Base-by-base conservation (phyloP, 1,140 invertebrate genomes). In the Solenopsis invicta region DNA sequence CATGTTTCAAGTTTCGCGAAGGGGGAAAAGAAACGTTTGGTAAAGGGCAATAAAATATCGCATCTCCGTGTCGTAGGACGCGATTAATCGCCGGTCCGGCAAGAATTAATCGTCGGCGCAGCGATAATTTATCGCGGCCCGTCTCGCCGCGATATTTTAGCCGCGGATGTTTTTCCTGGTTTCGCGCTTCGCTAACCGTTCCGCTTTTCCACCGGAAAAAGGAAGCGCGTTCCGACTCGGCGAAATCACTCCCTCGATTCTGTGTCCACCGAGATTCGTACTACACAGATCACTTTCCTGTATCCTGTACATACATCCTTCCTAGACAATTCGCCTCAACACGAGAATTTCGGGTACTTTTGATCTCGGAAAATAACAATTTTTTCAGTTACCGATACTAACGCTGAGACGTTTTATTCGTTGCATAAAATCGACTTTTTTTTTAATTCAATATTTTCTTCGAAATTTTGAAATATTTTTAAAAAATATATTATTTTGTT, bases 101-200 rank as follows among this genome's bases (percentile, higher is more conserved):
- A 87, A 80, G 66, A 90, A 90, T 90, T 90, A 90, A 90, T 90
- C 72, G 89, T 75, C 48, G 56, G 41, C 64, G 41, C 48, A 8
- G 78, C 56, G 59, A 87, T 90, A 87, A 90, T 90, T 89, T 89
- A 90, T 90, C 74, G 88, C 29, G 6, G 37, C 34, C 50, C 29
- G 74, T 41, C 54, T 29, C 85, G 74, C 88, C 52, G 61, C 66
- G 85, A 90, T 90, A 90, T 90, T 90, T 90, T 78, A 90, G 45
- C 74, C 48, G 50, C 45, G 74, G 54, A 59, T 80, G 78, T 78
- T 90, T 90, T 90, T 85, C 77, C 66, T 61, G 67, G 77, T 59
- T 50, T 62, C 52, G 66, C 81, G 45, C 75, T 71, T 80, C 67
- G 88, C 76, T 90, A 87, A 89, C 78, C 67, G 8, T 71, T 71